Evolutionary conservation across 1,140 invertebrate genomes (phyloP).

Genomic region (Pantala flavescens): DNA sequence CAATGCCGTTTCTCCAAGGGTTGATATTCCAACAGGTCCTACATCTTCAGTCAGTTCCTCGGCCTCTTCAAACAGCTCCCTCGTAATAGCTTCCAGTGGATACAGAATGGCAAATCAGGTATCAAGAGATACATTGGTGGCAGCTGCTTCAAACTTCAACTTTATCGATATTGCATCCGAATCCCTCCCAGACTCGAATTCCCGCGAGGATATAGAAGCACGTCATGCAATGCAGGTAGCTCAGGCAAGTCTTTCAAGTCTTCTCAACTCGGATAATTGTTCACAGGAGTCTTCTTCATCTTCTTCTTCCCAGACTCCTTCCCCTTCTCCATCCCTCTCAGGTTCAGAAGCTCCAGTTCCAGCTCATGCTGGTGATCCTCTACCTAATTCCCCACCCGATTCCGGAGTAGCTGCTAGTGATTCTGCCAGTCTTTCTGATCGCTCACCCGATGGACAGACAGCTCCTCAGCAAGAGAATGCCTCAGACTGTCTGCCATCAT

Average conservation of each 20-base stretch:
- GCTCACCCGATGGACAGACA: slow-evolving; percentile 19
- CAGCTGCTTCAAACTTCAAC: not conserved
- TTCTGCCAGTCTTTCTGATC: slow-evolving; percentile 20
- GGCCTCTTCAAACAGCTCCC: not conserved
- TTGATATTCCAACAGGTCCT: not conserved
- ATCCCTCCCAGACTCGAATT: slow-evolving; percentile 10
- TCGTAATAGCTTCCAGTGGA: not conserved
- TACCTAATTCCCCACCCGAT: slow-evolving; percentile 17
- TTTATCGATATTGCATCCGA: not conserved
- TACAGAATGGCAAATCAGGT: slow-evolving; percentile 9
- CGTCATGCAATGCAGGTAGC: slow-evolving; percentile 15
- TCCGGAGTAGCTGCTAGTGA: slow-evolving; percentile 21
- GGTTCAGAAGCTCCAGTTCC: not conserved
- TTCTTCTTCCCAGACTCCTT: not conserved
- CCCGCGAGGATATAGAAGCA: slow-evolving; percentile 16
- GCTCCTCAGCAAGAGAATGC: not conserved
- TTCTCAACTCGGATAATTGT: not conserved
- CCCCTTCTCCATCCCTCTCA: not conserved
- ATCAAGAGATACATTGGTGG: not conserved
- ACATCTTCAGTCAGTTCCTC: not conserved
- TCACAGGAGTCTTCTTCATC: not conserved
- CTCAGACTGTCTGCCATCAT: not conserved
- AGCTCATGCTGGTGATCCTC: not conserved
- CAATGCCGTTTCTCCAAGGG: not conserved
- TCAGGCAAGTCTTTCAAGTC: slow-evolving; percentile 17